Percentiles rank a stretch among this genome's conserved stretches.
These are phyloP conservation scores for Cydia fagiglandana DNA, from an alignment of 1,140 invertebrate genomes.

Conservation along the genomic window DNA sequence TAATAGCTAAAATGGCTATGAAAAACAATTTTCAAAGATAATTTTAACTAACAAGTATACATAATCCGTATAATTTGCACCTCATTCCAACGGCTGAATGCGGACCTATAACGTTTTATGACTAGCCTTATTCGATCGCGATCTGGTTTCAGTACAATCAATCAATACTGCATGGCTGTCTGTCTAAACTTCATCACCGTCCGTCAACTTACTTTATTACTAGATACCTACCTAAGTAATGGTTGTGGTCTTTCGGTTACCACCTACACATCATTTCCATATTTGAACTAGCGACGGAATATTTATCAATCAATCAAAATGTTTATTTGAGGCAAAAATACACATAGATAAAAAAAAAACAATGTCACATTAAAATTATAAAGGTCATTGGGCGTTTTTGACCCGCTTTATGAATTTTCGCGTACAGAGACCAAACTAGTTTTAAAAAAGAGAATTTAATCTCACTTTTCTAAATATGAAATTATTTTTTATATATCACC, in stretches of 20 bases:
- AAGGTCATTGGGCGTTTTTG: too few species aligned
- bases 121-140: neutral
- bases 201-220: neutral
- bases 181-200: neutral
- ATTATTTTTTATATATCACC: too few species aligned
- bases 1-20: too few species aligned
- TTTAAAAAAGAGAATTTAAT: too few species aligned
- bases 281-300: too few species aligned
- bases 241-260: neutral
- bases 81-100: neutral
- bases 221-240: neutral
- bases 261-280: neutral
- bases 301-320: too few species aligned
- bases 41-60: neutral
- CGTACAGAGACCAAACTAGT: too few species aligned
- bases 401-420: too few species aligned
- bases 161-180: slow-evolving; percentile 2
- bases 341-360: too few species aligned
- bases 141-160: slow-evolving; percentile 7
- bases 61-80: neutral
- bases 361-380: too few species aligned
- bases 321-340: too few species aligned
- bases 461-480: too few species aligned
- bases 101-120: slow-evolving; percentile 10
- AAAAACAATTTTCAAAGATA: neutral